Base-by-base conservation (phyloP, 2,113 vertebrate genomes). In the Pelusios castaneus region DNA sequence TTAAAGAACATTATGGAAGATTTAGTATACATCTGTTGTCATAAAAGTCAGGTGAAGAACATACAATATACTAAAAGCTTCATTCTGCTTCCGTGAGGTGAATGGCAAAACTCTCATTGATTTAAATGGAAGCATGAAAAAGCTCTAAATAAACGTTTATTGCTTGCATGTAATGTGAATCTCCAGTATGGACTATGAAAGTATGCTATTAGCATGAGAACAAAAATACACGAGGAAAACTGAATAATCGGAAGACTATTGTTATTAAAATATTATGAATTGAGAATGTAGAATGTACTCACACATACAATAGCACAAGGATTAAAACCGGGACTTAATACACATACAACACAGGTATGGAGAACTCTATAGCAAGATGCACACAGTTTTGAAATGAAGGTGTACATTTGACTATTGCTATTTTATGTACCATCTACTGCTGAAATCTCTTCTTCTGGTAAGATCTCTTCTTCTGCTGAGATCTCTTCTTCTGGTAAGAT, bases 1-100 rank as follows among this genome's bases (percentile, higher is more conserved):
- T 98, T 94, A 98, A 98, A 98, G 95, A 98, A 97, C 80, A 97
- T 97, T 96, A 97, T 84, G 83, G 92, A 31, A 97, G 78, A 88
- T 91, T 98, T 97, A 98, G 85, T 92, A 94, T 76, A 83, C 80
- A 82, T 56, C 22, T 87, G 82, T 55, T 84, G 73, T 1, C 2
- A 87, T 47, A 78, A 45, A 49, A 81, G 29, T 75, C 77, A 94
- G 31, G 31, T 89, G 85, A 95, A 90, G 91, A 93, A 52, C 47
- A 90, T 58, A 85, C 47, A 89, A 85, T 55, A 27, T 41, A 84
- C 91, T 82, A 87, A 77, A 2, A 16, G 56, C 34, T 0, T 67
- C 58, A 92, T 92, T 93, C 60, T 31, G 63, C 77, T 94, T 93
- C 38, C 73, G 4, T 56, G 77, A 89, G 86, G 75, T 2, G 56